Evolutionary conservation across 2,797 vertebrate species (phyloP).

Genomic region (Coilia nasus): DNA sequence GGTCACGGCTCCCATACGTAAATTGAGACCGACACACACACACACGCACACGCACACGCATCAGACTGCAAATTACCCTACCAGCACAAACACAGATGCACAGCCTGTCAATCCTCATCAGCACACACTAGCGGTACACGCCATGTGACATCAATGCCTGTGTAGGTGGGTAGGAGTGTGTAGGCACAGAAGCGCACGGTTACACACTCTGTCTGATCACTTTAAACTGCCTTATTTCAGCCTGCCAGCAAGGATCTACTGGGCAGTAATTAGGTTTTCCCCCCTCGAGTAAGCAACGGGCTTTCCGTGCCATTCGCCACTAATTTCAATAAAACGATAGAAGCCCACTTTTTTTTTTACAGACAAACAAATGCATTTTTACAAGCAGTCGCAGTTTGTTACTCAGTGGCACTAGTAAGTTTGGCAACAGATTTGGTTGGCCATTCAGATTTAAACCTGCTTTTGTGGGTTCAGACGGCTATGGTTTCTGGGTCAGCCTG

Average conservation of each 20-base stretch:
- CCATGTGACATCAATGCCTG: neutral
- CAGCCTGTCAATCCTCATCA: neutral
- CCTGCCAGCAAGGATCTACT: too few species aligned
- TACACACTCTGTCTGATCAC: neutral
- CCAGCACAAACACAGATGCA: conserved; percentile 25
- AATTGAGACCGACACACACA: neutral
- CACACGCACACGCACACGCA: neutral
- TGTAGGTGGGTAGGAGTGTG: neutral
- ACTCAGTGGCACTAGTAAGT: too few species aligned
- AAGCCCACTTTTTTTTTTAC: too few species aligned
- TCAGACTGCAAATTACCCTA: conserved; percentile 10
- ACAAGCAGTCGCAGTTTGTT: too few species aligned
- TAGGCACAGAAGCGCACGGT: too few species aligned
- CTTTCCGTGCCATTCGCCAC: too few species aligned
- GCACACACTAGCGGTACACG: neutral
- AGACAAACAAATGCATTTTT: too few species aligned
- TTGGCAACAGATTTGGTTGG: too few species aligned
- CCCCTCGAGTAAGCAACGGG: too few species aligned
- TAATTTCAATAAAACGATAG: too few species aligned
- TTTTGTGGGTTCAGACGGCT: neutral
- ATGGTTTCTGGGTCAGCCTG: neutral
- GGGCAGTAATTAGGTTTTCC: too few species aligned
- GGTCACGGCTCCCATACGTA: conserved; percentile 65
- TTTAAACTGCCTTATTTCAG: neutral
- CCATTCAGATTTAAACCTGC: too few species aligned